phyloP scores from a whole-genome alignment of 2,797 vertebrate species.

The Sebastes goodei region DNA sequence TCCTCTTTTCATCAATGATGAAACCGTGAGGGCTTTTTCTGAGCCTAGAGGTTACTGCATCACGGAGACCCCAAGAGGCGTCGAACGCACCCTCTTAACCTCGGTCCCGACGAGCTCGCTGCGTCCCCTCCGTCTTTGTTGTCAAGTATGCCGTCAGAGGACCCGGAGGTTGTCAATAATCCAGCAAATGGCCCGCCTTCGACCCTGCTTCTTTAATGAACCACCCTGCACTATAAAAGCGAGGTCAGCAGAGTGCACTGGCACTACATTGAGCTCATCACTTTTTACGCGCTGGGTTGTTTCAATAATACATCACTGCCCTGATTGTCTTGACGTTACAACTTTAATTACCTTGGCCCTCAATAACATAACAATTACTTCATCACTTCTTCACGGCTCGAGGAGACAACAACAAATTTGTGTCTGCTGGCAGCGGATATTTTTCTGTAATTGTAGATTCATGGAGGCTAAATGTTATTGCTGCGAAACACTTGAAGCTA shows the following conservation, averaged over 20 bases:
- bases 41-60: slow-evolving; percentile 28
- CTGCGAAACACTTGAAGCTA: neutral
- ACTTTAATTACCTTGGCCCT: slow-evolving; percentile 24
- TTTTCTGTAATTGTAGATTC: neutral
- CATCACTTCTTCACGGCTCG: neutral
- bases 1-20: slow-evolving; percentile 48
- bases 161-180: slow-evolving; percentile 45
- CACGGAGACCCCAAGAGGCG: slow-evolving; percentile 13
- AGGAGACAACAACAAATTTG: neutral
- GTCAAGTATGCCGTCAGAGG: slow-evolving; percentile 21
- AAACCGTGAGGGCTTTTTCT: slow-evolving; percentile 34
- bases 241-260: slow-evolving; percentile 31
- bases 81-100: slow-evolving; percentile 19
- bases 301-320: slow-evolving; percentile 31
- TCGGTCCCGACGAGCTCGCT: slow-evolving; percentile 1
- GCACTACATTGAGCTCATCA: slow-evolving; percentile 33
- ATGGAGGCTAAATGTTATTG: neutral
- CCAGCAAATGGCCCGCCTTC: slow-evolving; percentile 31
- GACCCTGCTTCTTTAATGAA: slow-evolving; percentile 56
- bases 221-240: slow-evolving; percentile 41
- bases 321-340: slow-evolving; percentile 7
- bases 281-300: slow-evolving; percentile 39
- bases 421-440: neutral
- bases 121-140: slow-evolving; percentile 10
- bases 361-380: slow-evolving; percentile 7